These are phyloP conservation scores for Enhydra lutris DNA, from an alignment of 2,113 vertebrate genomes.

Conservation along the genomic window DNA sequence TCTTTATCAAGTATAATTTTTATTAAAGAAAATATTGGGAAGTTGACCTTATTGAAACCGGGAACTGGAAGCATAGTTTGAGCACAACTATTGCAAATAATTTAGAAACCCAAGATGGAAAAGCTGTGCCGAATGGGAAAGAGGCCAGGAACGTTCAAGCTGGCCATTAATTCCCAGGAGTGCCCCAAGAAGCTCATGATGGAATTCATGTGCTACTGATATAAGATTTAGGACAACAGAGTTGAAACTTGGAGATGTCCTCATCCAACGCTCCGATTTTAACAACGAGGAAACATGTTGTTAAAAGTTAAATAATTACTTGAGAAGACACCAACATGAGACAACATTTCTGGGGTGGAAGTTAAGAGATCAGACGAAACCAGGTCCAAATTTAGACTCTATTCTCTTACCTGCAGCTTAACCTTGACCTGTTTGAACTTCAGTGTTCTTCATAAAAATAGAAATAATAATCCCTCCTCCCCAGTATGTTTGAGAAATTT, in stretches of 20 bases:
- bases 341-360: background rate
- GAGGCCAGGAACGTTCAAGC: background rate
- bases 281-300: background rate
- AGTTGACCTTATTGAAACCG: background rate
- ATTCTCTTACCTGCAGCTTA: background rate
- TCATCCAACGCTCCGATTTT: background rate
- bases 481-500: background rate
- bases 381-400: background rate
- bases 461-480: background rate
- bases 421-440: background rate
- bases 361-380: background rate
- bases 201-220: background rate
- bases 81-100: background rate
- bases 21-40: background rate
- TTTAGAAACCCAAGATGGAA: background rate
- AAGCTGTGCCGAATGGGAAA: background rate
- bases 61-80: background rate
- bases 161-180: background rate
- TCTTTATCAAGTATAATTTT: background rate
- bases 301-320: background rate
- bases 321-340: background rate
- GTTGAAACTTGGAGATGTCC: background rate
- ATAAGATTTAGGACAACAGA: background rate
- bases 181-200: background rate
- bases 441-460: background rate